Evolutionary conservation across 2,113 vertebrate genomes (phyloP), one percentile per base, ranked within the genome.

Genomic region (Trochalopteron elliotii): DNA sequence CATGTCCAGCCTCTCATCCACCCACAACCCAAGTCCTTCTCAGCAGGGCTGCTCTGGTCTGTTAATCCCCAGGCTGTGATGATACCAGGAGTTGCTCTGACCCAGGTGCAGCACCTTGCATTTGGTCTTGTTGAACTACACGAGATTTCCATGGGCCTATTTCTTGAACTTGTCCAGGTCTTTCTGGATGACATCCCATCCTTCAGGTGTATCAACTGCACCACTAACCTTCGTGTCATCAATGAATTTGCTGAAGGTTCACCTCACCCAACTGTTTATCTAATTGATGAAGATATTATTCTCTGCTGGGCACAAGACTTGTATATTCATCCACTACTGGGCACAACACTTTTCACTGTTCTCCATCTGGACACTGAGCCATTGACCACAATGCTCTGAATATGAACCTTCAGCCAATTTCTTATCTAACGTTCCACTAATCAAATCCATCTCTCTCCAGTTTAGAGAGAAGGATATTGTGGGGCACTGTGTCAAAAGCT

Each of bases 401-500:
- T 55, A 7, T 12, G 30, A 61, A 15, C 24, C 21, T 79, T 39
- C 49, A 40, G 20, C 24, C 39, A 63, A 5, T 70, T 63, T 39
- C 24, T 55, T 17, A 40, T 24, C 21, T 44, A 68, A 76, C 3
- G 60, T 17, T 56, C 9, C n/a, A 71, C 15, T 3, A 4, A 71
- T 47, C 25, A 24, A 71, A 56, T 56, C 42, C 4, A 49, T 49
- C 24, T 71, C 65, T 79, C 35, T 49, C 16, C 40, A 40, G 7
- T 79, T 79, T 35, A 47, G 30, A 63, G 39, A 47, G 39, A 63
- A 35, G 16, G 24, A 47, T 55, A 15, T 13, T 70, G 40, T 40
- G 17, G n/a, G n/a, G 12, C 22, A 30, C n/a, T 9, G 2, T 55
- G 24, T 70, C 11, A 3, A n/a, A 45, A 0, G 3, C 12, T 61